Base-by-base conservation (phyloP, 2,113 vertebrate species). In the Tychaedon coryphoeus region DNA sequence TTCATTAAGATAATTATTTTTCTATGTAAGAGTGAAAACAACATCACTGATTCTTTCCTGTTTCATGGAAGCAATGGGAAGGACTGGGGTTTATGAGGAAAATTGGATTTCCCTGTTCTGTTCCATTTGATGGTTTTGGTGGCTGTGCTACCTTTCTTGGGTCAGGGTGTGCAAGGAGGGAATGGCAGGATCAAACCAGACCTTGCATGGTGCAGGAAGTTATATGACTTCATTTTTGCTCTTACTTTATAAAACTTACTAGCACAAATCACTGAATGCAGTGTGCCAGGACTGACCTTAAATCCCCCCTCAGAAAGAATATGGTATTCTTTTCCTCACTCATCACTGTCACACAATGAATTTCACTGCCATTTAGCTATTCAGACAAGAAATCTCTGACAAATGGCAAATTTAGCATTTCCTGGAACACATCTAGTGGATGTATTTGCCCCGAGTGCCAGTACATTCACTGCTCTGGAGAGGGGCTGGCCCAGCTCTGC, bases 1-100 rank as follows among this genome's bases (percentile, higher is more conserved):
- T 91, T 89, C 80, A 97, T 97, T 94, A 97, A 67, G 25, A 58
- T 19, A 67, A 81, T 92, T 79, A 48, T 83, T 79, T 92, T 28
- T 36, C 40, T 42, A 20, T 62, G 56, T 89, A 96, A 79, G 92
- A 95, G 67, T 83, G 77, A 87, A 91, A 93, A 91, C 34, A 93
- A 53, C 79, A 90, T 91, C 90, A 89, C 64, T 86, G 66, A 94
- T 97, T 95, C 88, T 92, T 88, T 72, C 33, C 72, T 90, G 36
- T 86, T 94, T 29, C 76, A 87, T 26, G 12, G 74, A 88, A 62
- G 53, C 74, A 34, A 58, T 2, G 2, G 24, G 16, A 89, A 54
- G 3, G 8, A 51, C 28, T 58, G 38, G 14, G 16, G 7, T 47
- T 64, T 13, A 9, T 19, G 10, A 53, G 7, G 22, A 60, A 75